Evolutionary conservation across 2,113 vertebrate species (phyloP).

Genomic region (Montifringilla adamsi): DNA sequence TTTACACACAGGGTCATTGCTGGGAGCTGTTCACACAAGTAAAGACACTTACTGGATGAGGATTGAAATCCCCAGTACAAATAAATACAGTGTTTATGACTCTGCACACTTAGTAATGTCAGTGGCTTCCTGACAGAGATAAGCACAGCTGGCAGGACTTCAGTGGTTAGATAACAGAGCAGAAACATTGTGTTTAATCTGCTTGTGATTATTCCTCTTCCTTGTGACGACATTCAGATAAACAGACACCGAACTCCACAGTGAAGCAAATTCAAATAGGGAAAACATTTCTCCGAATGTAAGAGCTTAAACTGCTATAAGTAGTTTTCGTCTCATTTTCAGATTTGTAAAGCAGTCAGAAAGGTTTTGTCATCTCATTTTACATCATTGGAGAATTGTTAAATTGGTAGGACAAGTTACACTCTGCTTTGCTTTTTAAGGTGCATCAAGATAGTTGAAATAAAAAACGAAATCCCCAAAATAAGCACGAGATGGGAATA

Average conservation of each 20-base stretch:
- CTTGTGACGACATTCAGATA: not conserved
- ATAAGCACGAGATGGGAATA: not conserved
- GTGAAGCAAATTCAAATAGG: not conserved
- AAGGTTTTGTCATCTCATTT: not conserved
- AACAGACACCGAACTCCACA: not conserved
- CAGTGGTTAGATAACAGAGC: constrained; percentile 11
- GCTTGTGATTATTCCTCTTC: not conserved
- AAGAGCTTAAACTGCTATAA: not conserved
- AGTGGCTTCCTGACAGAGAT: not conserved
- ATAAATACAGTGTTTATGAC: not conserved
- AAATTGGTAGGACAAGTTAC: not conserved
- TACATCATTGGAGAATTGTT: not conserved
- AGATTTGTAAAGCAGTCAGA: not conserved
- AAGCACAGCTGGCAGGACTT: constrained; percentile 31
- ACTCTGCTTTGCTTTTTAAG: not conserved
- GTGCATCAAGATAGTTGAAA: not conserved
- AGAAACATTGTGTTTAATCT: constrained; percentile 1
- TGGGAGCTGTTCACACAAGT: not conserved
- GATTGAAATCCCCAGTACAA: not conserved
- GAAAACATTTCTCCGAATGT: not conserved
- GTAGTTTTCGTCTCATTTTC: not conserved
- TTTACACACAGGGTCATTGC: not conserved
- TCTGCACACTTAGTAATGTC: not conserved
- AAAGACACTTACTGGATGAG: not conserved
- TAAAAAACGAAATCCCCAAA: not conserved